phyloP scores from a whole-genome alignment of 2,888 invertebrate species.

The Meghimatium bilineatum region DNA sequence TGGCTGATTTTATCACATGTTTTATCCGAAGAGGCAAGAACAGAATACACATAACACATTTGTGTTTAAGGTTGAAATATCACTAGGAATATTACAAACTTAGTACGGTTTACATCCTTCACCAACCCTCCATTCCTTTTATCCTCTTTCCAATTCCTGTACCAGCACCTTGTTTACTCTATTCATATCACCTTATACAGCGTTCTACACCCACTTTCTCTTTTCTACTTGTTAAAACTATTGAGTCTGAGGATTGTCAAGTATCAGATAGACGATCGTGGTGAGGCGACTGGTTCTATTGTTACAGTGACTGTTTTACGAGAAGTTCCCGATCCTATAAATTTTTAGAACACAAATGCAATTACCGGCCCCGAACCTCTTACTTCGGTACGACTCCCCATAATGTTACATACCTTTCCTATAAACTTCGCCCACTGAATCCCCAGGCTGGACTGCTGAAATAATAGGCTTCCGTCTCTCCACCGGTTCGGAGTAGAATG shows the following conservation, averaged over 20 bases:
- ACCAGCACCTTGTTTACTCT: too few species aligned
- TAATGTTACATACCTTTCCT: background rate
- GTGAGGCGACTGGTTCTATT: background rate
- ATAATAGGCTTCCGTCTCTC: background rate
- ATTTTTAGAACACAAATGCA: constrained; percentile 13
- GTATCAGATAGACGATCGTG: background rate
- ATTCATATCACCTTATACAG: too few species aligned
- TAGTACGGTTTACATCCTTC: too few species aligned
- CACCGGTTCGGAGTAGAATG: background rate
- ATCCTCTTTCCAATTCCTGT: too few species aligned
- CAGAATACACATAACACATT: too few species aligned
- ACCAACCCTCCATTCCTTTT: too few species aligned
- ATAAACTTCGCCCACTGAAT: background rate
- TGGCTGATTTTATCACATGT: too few species aligned
- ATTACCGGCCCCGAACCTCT: background rate
- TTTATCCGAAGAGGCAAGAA: too few species aligned
- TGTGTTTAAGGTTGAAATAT: too few species aligned
- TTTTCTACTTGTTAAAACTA: too few species aligned
- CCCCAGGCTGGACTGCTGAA: background rate
- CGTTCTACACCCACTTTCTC: too few species aligned
- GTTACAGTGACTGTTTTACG: background rate
- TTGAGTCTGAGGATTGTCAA: background rate
- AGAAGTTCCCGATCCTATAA: background rate
- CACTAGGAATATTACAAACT: too few species aligned
- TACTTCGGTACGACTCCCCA: background rate